phyloP scores from a whole-genome alignment of 1,140 invertebrate species.

The Lordiphosa clarofinis region DNA sequence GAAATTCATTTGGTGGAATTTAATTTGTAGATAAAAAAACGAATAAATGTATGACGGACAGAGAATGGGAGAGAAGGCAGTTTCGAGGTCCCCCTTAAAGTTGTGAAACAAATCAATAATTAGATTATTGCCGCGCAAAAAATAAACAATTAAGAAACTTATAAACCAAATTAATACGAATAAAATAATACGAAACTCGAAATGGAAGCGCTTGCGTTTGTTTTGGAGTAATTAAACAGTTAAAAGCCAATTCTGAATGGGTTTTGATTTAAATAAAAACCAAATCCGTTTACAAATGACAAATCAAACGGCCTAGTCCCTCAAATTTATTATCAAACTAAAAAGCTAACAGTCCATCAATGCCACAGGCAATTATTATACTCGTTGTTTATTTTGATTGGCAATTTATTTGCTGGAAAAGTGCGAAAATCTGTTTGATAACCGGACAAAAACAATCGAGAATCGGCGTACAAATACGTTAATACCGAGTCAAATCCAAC shows the following conservation, averaged over 20 bases:
- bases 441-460: constrained; percentile 17
- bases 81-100: constrained; percentile 35
- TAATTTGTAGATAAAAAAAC: constrained; percentile 20
- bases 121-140: constrained; percentile 60
- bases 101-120: constrained; percentile 74
- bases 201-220: too few relatives aligned
- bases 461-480: constrained; percentile 28
- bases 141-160: constrained; percentile 22
- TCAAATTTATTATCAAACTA: too few relatives aligned
- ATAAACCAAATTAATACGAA: constrained; percentile 39
- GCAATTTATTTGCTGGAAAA: constrained; percentile 35
- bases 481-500: constrained; percentile 11
- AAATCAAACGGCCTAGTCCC: too few relatives aligned
- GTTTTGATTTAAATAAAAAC: too few relatives aligned
- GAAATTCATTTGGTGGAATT: constrained; percentile 30
- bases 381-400: constrained; percentile 39
- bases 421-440: constrained; percentile 56
- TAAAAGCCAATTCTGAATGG: too few relatives aligned
- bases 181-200: constrained; percentile 19
- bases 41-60: constrained; percentile 1
- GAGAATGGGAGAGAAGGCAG: too few relatives aligned
- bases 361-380: constrained; percentile 31
- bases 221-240: too few relatives aligned
- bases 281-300: too few relatives aligned
- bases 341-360: constrained; percentile 15